These are phyloP conservation scores for Hypothenemus hampei DNA, from an alignment of 1,140 invertebrate species.

Conservation along the genomic window DNA sequence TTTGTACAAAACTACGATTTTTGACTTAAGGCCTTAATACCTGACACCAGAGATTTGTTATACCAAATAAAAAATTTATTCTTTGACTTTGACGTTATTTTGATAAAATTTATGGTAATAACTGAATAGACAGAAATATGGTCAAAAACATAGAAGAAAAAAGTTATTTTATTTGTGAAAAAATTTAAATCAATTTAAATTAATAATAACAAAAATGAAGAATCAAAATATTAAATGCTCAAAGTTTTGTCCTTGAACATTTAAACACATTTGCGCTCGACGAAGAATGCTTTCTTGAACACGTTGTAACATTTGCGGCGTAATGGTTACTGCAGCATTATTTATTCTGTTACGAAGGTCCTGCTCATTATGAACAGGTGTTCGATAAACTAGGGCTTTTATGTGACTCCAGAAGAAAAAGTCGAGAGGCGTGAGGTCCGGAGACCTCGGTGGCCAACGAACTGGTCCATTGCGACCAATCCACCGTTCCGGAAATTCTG, in stretches of 20 bases:
- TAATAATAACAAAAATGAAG: not conserved
- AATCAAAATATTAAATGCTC: not conserved
- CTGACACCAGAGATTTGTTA: no score
- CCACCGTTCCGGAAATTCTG: not conserved
- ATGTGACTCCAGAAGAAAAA: not conserved
- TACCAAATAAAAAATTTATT: not conserved
- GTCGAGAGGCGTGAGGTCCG: not conserved
- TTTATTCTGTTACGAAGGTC: not conserved
- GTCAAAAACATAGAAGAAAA: not conserved
- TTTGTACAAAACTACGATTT: no score
- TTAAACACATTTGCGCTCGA: not conserved
- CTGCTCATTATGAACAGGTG: not conserved
- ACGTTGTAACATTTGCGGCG: not conserved
- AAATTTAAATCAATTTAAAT: not conserved
- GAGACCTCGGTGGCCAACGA: not conserved
- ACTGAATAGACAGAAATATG: not conserved
- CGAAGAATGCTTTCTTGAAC: not conserved
- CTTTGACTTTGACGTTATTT: not conserved
- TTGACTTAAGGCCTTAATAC: no score
- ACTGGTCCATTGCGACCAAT: conserved; percentile 1
- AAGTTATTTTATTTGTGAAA: not conserved
- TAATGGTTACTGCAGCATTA: not conserved
- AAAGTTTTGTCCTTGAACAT: not conserved
- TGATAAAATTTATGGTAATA: not conserved
- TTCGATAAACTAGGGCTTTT: not conserved